phyloP scores from a whole-genome alignment of 2,113 vertebrate species.

The Panthera leo region DNA sequence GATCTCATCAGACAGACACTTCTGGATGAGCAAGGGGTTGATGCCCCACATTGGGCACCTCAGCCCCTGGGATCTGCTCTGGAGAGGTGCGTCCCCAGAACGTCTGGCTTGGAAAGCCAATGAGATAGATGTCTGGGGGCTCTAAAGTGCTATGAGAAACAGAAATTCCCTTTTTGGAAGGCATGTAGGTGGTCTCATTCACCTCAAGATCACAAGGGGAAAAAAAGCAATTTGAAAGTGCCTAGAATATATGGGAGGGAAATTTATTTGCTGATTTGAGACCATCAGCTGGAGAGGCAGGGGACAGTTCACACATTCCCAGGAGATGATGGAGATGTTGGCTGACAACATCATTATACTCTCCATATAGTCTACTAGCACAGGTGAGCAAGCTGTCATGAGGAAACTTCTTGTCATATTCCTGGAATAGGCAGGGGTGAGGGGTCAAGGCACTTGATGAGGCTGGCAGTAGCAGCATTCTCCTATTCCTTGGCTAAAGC shows the following conservation, averaged over 20 bases:
- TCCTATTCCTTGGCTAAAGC: not conserved
- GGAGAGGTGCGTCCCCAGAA: not conserved
- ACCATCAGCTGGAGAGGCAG: not conserved
- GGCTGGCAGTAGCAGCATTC: not conserved
- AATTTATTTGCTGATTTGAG: not conserved
- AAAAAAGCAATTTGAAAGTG: not conserved
- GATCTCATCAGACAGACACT: not conserved
- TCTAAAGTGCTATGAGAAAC: not conserved
- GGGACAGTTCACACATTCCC: not conserved
- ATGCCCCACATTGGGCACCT: not conserved
- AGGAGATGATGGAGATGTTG: not conserved
- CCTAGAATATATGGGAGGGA: not conserved
- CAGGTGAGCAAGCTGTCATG: not conserved
- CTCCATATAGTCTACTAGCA: not conserved
- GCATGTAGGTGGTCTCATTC: no score
- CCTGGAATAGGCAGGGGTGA: not conserved
- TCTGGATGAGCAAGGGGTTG: not conserved
- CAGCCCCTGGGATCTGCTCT: not conserved
- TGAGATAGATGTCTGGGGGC: not conserved
- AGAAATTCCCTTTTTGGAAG: not conserved
- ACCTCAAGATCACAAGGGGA: not conserved
- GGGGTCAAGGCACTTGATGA: not conserved
- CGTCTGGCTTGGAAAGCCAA: not conserved
- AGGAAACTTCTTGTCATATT: not conserved
- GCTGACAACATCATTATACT: not conserved